Conservation (phyloP, 2,113 vertebrate genomes). For the Cepphus grylle region DNA sequence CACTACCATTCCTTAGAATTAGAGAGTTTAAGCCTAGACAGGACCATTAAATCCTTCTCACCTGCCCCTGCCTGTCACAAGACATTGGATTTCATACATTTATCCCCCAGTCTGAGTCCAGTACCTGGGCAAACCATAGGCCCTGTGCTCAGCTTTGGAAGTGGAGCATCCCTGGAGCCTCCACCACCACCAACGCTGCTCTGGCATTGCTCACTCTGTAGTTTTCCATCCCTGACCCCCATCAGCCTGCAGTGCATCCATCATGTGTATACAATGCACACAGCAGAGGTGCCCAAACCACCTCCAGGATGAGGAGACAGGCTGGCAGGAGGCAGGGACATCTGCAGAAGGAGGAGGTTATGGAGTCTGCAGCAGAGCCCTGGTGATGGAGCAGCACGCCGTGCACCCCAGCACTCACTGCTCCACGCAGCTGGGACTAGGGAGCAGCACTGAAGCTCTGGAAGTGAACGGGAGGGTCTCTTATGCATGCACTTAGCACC, state of each 20-base stretch:
- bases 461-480: not conserved
- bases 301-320: no score
- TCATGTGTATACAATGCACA: accelerated
- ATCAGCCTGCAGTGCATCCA: accelerated
- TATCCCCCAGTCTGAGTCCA: not conserved
- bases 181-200: not conserved
- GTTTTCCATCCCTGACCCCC: accelerated
- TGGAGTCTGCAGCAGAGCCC: not conserved
- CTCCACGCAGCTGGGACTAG: accelerated
- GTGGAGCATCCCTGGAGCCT: not conserved
- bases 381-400: not conserved
- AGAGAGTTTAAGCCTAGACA: not conserved
- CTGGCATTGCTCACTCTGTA: no score
- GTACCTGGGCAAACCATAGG: not conserved
- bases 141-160: not conserved
- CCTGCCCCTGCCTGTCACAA: not conserved
- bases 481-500: not conserved
- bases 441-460: no score
- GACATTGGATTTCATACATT: not conserved
- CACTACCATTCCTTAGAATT: not conserved
- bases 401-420: not conserved
- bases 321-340: not conserved
- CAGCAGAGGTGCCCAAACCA: not conserved
- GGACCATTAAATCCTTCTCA: not conserved
- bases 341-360: not conserved